These are phyloP conservation scores for Pseudochirops cupreus DNA, from an alignment of 2,797 vertebrate genomes.

Conservation along the genomic window DNA sequence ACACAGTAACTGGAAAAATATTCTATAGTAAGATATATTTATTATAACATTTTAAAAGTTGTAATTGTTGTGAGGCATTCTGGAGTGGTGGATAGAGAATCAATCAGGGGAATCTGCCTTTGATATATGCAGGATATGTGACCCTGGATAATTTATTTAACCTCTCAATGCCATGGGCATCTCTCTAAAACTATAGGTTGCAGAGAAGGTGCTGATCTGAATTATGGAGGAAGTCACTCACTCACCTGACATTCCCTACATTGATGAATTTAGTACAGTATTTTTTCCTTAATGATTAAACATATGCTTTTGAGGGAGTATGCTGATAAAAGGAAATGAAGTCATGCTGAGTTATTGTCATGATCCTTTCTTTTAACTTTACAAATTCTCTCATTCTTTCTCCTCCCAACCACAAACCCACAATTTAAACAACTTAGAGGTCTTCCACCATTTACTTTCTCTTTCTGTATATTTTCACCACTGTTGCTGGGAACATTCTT, in stretches of 20 bases:
- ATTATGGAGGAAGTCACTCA: background rate
- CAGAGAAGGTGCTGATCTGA: background rate
- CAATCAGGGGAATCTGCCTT: background rate
- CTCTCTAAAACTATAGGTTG: background rate
- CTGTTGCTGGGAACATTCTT: background rate
- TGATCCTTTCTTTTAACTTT: slow-evolving; percentile 44
- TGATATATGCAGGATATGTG: background rate
- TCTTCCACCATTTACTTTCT: background rate
- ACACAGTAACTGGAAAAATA: background rate
- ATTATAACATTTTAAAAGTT: background rate
- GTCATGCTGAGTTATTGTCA: slow-evolving; percentile 13
- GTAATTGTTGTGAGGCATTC: background rate
- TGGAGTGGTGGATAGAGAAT: background rate
- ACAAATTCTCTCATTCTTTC: background rate
- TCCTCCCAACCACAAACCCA: background rate
- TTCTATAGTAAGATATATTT: background rate
- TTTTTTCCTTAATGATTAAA: background rate
- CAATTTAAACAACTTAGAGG: background rate
- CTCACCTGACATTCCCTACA: background rate
- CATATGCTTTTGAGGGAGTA: background rate
- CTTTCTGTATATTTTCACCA: background rate
- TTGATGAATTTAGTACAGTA: background rate
- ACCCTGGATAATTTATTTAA: background rate
- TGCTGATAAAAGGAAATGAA: slow-evolving; percentile 7
- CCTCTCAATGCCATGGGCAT: background rate